Evolutionary conservation across 2,113 vertebrate genomes (phyloP).

Genomic region (Thinocorus orbignyianus): DNA sequence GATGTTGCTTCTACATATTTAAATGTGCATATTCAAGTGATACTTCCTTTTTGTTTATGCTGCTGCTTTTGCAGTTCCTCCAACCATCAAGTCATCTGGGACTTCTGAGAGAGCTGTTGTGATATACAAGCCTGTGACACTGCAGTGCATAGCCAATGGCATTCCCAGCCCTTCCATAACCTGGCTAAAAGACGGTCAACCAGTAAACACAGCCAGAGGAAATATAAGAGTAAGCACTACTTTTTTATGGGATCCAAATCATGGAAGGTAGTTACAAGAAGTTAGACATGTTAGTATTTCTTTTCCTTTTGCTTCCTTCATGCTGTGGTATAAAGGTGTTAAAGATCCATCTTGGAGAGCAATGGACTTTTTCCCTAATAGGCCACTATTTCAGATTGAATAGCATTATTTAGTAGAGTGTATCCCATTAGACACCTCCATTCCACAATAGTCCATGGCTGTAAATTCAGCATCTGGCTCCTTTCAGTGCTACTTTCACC

Average conservation of each 20-base stretch:
- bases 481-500: not conserved
- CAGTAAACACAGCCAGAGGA: constrained; percentile 85
- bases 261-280: not conserved
- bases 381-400: not conserved
- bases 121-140: constrained; percentile 77
- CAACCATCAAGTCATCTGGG: constrained; percentile 85
- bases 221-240: constrained; percentile 80
- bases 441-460: not conserved
- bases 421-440: not conserved
- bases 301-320: not conserved
- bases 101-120: constrained; percentile 83
- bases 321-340: not conserved
- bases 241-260: not conserved
- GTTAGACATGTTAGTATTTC: not conserved
- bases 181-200: constrained; percentile 92
- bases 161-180: constrained; percentile 90
- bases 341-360: not conserved
- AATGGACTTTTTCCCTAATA: not conserved
- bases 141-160: constrained; percentile 90
- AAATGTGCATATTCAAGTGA: not conserved
- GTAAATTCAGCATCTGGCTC: not conserved
- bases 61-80: constrained; percentile 83
- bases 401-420: not conserved
- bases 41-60: not conserved
- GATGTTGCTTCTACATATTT: not conserved